Conservation (phyloP, 1,140 invertebrate genomes). For the Mercenaria mercenaria region DNA sequence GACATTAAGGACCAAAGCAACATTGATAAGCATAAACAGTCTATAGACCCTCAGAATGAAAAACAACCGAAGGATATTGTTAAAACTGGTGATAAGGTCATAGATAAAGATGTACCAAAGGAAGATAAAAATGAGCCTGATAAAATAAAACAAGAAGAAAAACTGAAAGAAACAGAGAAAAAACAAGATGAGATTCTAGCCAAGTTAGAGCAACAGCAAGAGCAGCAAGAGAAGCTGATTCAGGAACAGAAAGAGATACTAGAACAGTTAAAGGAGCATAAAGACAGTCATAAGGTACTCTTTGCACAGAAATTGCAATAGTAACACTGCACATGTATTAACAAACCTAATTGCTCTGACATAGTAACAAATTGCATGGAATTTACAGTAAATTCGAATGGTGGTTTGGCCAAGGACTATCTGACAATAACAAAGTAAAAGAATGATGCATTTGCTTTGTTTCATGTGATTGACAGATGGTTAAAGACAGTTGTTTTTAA, state of each 20-base stretch:
- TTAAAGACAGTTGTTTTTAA: too few relatives aligned
- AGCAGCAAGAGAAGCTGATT: constrained; percentile 86
- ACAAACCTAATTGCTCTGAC: too few relatives aligned
- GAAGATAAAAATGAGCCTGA: constrained; percentile 81
- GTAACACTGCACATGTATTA: too few relatives aligned
- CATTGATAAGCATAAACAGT: not conserved
- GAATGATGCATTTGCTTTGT: too few relatives aligned
- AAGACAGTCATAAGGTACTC: constrained; percentile 77
- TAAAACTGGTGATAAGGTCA: not conserved
- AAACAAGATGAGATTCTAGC: constrained; percentile 87
- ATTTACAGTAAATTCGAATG: too few relatives aligned
- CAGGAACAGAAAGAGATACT: constrained; percentile 84
- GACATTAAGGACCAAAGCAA: not conserved
- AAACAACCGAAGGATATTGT: not conserved
- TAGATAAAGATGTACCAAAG: not conserved
- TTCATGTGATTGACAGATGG: too few relatives aligned
- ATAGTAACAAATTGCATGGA: too few relatives aligned
- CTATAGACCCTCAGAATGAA: not conserved
- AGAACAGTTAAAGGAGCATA: constrained; percentile 87
- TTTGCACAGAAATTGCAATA: too few relatives aligned
- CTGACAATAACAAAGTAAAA: too few relatives aligned
- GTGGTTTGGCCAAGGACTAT: too few relatives aligned
- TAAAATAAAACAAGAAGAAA: constrained; percentile 86
- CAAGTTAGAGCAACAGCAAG: constrained; percentile 85
- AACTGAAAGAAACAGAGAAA: constrained; percentile 33